phyloP scores from a whole-genome alignment of 2,113 vertebrate species.

The Egretta garzetta region DNA sequence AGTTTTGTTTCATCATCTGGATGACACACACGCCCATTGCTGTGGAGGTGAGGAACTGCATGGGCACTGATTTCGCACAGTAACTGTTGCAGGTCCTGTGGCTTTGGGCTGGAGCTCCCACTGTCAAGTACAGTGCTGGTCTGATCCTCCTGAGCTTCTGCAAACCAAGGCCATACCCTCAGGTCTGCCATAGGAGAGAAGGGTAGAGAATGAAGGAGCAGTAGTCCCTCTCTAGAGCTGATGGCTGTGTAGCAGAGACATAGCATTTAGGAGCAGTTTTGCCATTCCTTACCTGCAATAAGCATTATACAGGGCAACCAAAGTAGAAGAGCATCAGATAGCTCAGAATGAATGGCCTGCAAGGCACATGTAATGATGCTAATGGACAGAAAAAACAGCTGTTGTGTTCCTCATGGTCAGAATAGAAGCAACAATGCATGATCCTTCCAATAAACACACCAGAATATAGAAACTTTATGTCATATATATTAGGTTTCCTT shows the following conservation, averaged over 20 bases:
- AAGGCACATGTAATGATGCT: neutral
- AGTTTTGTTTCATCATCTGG: neutral
- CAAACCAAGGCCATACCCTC: neutral
- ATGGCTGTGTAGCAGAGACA: neutral
- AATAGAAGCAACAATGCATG: neutral
- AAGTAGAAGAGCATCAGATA: neutral
- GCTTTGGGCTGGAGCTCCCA: neutral
- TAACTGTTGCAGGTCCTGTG: neutral
- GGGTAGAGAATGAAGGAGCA: neutral
- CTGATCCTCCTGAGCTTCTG: neutral
- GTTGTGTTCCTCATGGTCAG: neutral
- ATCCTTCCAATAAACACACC: neutral
- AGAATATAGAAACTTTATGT: neutral
- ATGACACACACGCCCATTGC: rapidly evolving
- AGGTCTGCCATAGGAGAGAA: neutral
- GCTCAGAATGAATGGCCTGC: neutral
- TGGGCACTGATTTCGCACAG: neutral
- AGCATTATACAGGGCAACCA: neutral
- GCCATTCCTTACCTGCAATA: neutral
- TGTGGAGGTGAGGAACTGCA: neutral
- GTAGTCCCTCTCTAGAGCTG: neutral
- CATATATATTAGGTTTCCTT: neutral
- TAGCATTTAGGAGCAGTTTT: neutral
- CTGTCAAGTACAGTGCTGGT: rapidly evolving
- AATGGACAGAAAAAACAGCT: neutral